phyloP scores from a whole-genome alignment of 2,797 vertebrate genomes.

The Gallinago solitaria region DNA sequence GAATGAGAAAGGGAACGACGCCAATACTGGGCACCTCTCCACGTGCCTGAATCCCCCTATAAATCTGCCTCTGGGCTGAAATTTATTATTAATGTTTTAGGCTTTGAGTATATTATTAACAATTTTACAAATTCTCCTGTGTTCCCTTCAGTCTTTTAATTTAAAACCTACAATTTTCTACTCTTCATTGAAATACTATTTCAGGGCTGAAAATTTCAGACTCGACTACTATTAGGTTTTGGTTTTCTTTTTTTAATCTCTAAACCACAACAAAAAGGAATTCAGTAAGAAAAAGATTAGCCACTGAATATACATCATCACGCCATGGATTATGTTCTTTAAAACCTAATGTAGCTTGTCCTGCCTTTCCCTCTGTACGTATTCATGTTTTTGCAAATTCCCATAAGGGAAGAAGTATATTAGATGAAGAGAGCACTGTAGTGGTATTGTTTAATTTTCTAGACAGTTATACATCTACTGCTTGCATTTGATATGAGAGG shows the following conservation, averaged over 20 bases:
- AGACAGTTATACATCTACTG: not conserved
- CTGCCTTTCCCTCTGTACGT: not conserved
- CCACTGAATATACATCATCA: not conserved
- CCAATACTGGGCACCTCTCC: not conserved
- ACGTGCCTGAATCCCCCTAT: not conserved
- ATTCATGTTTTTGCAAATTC: not conserved
- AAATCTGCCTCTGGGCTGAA: not conserved
- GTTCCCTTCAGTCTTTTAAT: not conserved
- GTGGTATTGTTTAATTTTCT: not conserved
- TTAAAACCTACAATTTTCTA: not conserved
- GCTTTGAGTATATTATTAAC: not conserved
- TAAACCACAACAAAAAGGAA: not conserved
- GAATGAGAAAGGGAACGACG: not conserved
- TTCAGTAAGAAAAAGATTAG: not conserved
- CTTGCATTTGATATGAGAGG: not conserved
- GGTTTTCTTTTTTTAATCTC: not conserved
- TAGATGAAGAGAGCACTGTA: not conserved
- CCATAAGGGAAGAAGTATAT: not conserved
- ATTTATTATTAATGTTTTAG: not conserved
- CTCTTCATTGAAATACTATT: not conserved
- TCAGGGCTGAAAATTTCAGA: not conserved
- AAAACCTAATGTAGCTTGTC: not conserved
- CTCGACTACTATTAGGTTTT: not conserved
- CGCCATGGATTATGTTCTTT: not conserved
- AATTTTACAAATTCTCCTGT: not conserved